These are phyloP conservation scores for Teinopalpus imperialis DNA, from an alignment of 2,888 invertebrate species.

Conservation along the genomic window DNA sequence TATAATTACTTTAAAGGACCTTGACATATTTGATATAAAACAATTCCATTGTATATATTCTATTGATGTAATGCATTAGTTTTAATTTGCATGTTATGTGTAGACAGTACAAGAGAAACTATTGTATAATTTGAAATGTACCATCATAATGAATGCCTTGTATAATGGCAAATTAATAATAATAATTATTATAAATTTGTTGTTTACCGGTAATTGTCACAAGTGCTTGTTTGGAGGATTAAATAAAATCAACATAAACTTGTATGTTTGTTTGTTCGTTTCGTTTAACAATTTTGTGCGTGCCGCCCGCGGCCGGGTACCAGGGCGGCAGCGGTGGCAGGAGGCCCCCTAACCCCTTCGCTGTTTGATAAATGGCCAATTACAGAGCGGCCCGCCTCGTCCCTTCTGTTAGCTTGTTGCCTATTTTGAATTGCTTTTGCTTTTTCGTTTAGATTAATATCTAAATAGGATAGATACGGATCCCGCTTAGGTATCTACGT, in stretches of 20 bases:
- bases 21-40: too few relatives aligned
- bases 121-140: too few relatives aligned
- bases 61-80: too few relatives aligned
- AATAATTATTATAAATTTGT: slow-evolving; percentile 10
- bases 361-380: slow-evolving; percentile 83
- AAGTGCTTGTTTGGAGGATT: slow-evolving; percentile 28
- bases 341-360: slow-evolving; percentile 80
- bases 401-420: slow-evolving; percentile 82
- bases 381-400: slow-evolving; percentile 73
- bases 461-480: slow-evolving; percentile 82
- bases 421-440: slow-evolving; percentile 82
- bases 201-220: slow-evolving; percentile 22
- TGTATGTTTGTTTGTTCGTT: slow-evolving; percentile 49
- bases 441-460: slow-evolving; percentile 83
- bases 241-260: slow-evolving; percentile 34
- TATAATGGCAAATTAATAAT: too few relatives aligned
- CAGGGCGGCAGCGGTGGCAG: slow-evolving; percentile 64
- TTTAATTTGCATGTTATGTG: too few relatives aligned
- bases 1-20: too few relatives aligned
- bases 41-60: too few relatives aligned
- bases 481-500: slow-evolving; percentile 79
- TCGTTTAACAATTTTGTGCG: slow-evolving; percentile 37
- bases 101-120: too few relatives aligned
- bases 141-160: too few relatives aligned
- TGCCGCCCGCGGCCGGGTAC: slow-evolving; percentile 46